Conservation (phyloP, 2,888 invertebrate species). For the Cyaniris semiargus region DNA sequence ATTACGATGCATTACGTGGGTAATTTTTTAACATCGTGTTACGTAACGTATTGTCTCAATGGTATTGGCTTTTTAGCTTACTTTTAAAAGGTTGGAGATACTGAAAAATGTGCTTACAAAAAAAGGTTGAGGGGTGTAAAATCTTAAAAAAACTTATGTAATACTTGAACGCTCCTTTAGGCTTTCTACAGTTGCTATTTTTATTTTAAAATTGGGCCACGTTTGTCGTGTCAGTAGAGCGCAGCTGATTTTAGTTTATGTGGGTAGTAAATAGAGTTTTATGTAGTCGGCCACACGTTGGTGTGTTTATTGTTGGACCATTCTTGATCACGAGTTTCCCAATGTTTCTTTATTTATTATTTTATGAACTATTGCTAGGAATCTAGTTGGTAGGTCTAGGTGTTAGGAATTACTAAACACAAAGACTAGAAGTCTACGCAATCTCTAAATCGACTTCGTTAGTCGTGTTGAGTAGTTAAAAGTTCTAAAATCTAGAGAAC, state of each 20-base stretch:
- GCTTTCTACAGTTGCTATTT: conserved; percentile 59
- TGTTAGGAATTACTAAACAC: too few species aligned
- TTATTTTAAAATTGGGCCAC: conserved; percentile 52
- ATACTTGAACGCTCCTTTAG: conserved; percentile 26
- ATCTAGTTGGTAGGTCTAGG: neutral
- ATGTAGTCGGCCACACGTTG: conserved; percentile 38
- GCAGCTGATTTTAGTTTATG: conserved; percentile 54
- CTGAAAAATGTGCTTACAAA: too few species aligned
- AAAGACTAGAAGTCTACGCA: too few species aligned
- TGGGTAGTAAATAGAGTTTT: conserved; percentile 37
- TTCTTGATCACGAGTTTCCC: conserved; percentile 18
- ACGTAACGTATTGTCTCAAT: too few species aligned
- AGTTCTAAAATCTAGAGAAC: too few species aligned
- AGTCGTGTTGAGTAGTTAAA: too few species aligned
- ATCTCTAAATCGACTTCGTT: too few species aligned
- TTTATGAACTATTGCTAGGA: neutral
- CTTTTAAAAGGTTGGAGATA: too few species aligned
- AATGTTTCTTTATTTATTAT: conserved; percentile 17
- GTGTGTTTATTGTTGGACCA: conserved; percentile 29
- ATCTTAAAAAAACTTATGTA: too few species aligned
- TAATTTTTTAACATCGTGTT: neutral
- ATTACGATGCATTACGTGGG: too few species aligned
- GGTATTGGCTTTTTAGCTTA: too few species aligned
- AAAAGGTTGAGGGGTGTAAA: too few species aligned
- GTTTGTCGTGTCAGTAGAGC: conserved; percentile 51